Base-by-base conservation (phyloP, 2,797 vertebrate genomes). In the Sebastes vulpes region DNA sequence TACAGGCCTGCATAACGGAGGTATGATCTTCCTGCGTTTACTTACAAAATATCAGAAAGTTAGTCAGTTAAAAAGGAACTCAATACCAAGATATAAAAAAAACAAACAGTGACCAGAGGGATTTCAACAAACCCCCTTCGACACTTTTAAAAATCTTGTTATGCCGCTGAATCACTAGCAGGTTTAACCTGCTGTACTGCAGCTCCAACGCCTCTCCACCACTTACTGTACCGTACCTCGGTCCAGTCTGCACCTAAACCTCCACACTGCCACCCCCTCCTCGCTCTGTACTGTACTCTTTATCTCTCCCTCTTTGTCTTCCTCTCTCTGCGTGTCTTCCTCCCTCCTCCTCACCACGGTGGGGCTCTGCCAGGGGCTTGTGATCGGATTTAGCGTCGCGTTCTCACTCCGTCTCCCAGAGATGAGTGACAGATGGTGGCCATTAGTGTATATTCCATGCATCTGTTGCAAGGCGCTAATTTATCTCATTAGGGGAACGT, bases 381-480 rank as follows among this genome's bases (percentile, higher is more conserved):
- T 83, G 88, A 89, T 93, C 83, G 83, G 89, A 93, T 93, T 93
- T 94, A 87, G 84, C 85, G 85, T 77, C 48, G 63, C 83, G 73
- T 85, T 91, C 91, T 89, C 81, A 79, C 90, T 87, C 85, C 64
- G 56, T 90, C 90, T 94, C 86, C 84, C 71, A 60, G 90, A 91
- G 94, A 95, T 95, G 93, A 95, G 89, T 95, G 94, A 95, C 95
- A 95, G 95, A 96, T 96, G 95, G 96, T 83, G 87, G 83, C 92
- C 93, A 94, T 96, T 96, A 94, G 94, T 94, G 93, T 95, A 92
- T 90, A 92, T 95, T 93, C 93, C 93, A 90, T 93, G 92, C 95
- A 96, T 96, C 96, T 96, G 95, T 95, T 95, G 93, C 92, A 81
- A 93, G 93, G 89, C 90, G 87, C 94, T 96, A 96, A 96, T 96